Evolutionary conservation across 2,113 vertebrate species (phyloP), one percentile per base, ranked within the genome.

Genomic region (Saimiri boliviensis): DNA sequence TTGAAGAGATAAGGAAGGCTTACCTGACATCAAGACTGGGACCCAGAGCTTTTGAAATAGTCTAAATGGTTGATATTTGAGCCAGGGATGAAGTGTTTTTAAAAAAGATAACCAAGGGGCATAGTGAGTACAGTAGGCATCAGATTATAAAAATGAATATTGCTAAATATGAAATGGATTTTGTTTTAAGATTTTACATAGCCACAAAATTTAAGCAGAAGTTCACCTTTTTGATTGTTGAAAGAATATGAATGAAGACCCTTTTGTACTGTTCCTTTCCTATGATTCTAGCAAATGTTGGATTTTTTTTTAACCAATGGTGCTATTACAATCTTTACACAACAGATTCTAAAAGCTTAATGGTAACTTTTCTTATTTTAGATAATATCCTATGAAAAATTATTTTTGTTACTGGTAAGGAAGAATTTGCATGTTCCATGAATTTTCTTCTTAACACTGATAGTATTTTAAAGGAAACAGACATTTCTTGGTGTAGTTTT

Each of bases 81-180:
- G 76, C 37, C 1, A 76, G 30, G 45, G 32, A 83, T 91, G 89
- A 23, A 94, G 35, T 30, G 14, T 52, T 94, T 87, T 63, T 54
- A 40, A 47, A 35, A 35, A 42, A 83, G 17, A 63, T n/a, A 30
- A 83, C 6, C 1, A 52, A 49, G 20, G 20, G 42, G 16, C 23
- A 79, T 79, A 63, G 40, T 80, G 42, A 91, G 17, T 73, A 23
- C 37, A 80, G 60, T 80, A 88, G 37, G 12, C 81, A 37, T 21
- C 10, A 81, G 42, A 63, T 91, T 93, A 60, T 96, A n/a, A 86
- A 86, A 92, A 93, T 66, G 32, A 83, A 84, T 85, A 73, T 20
- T 66, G 16, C 76, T 91, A 79, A 86, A 95, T 95, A 81, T 71
- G 8, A 66, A 91, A 49, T 80, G 27, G 25, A 30, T 93, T 90